These are phyloP conservation scores for Tragelaphus strepsiceros DNA, from an alignment of 2,113 vertebrate genomes.

Conservation along the genomic window DNA sequence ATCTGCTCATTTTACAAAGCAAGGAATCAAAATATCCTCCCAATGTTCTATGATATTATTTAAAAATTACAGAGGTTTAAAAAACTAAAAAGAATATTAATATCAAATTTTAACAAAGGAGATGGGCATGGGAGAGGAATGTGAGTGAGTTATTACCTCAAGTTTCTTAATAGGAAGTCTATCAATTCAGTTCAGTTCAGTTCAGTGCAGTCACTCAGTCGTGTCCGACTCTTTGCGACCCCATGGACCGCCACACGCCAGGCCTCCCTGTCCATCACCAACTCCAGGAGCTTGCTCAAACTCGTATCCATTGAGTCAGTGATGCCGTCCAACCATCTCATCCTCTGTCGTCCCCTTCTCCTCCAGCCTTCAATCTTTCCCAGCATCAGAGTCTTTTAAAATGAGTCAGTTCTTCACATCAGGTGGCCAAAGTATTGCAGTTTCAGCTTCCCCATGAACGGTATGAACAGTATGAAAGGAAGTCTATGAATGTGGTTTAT, in stretches of 20 bases:
- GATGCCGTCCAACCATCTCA: background rate
- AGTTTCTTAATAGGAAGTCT: background rate
- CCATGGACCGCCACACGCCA: fast-evolving
- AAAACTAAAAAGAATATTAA: background rate
- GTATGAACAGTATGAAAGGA: background rate
- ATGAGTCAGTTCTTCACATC: background rate
- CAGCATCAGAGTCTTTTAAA: background rate
- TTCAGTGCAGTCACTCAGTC: background rate
- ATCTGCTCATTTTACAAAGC: background rate
- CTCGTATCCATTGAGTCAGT: background rate
- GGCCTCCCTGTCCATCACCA: background rate
- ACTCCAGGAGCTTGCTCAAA: background rate
- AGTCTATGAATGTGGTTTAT: background rate
- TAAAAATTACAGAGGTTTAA: background rate
- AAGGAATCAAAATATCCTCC: background rate
- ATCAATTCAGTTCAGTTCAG: background rate
- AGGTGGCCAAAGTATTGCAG: background rate
- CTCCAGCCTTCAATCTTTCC: background rate
- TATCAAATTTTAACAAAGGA: background rate
- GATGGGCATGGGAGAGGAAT: background rate
- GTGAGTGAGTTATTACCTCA: background rate
- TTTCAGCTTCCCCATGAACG: background rate
- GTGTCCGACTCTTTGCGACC: fast-evolving
- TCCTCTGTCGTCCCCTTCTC: background rate
- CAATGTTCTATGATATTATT: background rate